phyloP scores from a whole-genome alignment of 2,113 vertebrate species.

The Leptodactylus fuscus region DNA sequence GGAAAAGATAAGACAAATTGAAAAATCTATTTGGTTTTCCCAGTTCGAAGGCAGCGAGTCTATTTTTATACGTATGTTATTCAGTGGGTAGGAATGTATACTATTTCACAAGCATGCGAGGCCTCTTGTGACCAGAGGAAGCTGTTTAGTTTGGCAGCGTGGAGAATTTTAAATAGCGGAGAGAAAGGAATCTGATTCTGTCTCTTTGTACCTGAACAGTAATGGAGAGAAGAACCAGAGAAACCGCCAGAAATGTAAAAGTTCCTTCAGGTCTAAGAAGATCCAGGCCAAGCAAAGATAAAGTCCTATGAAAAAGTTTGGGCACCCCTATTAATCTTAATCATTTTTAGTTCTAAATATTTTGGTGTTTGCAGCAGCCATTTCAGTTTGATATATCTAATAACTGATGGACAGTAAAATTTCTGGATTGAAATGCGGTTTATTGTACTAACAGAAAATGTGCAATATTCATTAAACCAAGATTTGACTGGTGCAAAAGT shows the following conservation, averaged over 20 bases:
- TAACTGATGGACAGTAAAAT: too few species aligned
- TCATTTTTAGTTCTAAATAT: too few species aligned
- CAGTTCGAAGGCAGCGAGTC: constrained; percentile 7
- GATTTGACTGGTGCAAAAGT: too few species aligned
- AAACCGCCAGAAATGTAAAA: neutral
- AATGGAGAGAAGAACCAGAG: neutral
- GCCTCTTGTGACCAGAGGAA: constrained; percentile 66
- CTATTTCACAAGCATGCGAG: constrained; percentile 68
- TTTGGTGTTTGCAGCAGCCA: too few species aligned
- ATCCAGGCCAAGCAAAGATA: neutral
- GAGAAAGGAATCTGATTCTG: constrained; percentile 63
- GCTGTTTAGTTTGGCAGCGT: constrained; percentile 71
- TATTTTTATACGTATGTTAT: constrained; percentile 70
- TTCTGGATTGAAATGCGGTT: too few species aligned
- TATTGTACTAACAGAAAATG: too few species aligned
- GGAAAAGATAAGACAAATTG: neutral
- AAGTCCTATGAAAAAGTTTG: too few species aligned
- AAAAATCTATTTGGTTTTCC: neutral
- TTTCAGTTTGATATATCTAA: too few species aligned
- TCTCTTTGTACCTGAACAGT: constrained; percentile 30
- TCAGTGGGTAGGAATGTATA: constrained; percentile 74
- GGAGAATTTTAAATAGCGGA: constrained; percentile 61
- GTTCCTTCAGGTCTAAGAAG: neutral
- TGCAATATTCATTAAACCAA: too few species aligned
- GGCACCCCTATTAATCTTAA: too few species aligned